phyloP scores from a whole-genome alignment of 30 jellyfish, hydroid and myxozoan genomes.

The Hydra vulgaris region DNA sequence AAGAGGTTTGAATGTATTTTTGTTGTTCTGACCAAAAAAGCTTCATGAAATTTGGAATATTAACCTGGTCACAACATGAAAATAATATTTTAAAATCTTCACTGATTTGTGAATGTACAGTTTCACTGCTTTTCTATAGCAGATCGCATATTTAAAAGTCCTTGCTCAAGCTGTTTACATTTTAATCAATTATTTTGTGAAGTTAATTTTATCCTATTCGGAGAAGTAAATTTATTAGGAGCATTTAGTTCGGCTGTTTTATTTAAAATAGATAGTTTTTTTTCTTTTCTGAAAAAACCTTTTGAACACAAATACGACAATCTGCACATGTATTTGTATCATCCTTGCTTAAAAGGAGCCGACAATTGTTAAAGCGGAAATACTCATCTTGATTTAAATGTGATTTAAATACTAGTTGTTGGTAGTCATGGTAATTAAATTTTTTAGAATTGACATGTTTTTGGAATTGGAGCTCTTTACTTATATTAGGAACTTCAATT shows the following conservation, averaged over 20 bases:
- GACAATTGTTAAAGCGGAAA: neutral
- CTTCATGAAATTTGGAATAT: slow-evolving; percentile 18
- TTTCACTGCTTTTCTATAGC: too few relatives aligned
- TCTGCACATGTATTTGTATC: neutral
- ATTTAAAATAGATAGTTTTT: neutral
- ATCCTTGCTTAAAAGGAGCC: neutral
- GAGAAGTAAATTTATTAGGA: neutral
- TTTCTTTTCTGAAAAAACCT: neutral
- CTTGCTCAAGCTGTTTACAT: too few relatives aligned
- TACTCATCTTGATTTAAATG: neutral
- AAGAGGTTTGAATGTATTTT: neutral
- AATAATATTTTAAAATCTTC: neutral
- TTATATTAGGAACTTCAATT: neutral
- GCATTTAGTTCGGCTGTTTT: neutral
- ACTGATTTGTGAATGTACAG: too few relatives aligned
- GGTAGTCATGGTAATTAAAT: neutral
- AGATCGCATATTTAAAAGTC: too few relatives aligned
- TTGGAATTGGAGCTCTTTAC: neutral
- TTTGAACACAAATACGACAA: neutral
- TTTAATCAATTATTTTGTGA: neutral
- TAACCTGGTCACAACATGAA: slow-evolving; percentile 8
- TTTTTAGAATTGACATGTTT: neutral
- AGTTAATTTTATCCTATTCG: neutral
- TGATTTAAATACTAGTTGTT: neutral
- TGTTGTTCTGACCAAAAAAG: slow-evolving; percentile 18